Evolutionary conservation across 2,113 vertebrate species (phyloP).

Genomic region (Dendropsophus ebraccatus): DNA sequence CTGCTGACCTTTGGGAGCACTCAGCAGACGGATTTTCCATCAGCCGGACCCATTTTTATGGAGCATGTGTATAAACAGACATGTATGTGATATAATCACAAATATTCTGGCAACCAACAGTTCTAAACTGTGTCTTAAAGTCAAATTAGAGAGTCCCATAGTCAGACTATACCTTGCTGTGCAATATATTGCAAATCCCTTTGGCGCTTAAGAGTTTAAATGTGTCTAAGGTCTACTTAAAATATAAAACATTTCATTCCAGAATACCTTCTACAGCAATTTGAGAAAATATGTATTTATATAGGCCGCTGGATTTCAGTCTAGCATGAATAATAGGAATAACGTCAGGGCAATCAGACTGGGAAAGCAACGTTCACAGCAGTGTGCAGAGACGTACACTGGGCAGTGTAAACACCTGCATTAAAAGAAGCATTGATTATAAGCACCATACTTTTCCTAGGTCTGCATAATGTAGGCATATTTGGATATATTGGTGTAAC

Average conservation of each 20-base stretch:
- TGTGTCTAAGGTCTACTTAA: constrained; percentile 45
- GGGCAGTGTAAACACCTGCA: constrained; percentile 55
- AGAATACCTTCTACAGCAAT: constrained; percentile 35
- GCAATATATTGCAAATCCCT: constrained; percentile 48
- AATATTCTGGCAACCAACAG: constrained; percentile 25
- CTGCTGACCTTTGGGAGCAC: constrained; percentile 16
- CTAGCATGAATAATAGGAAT: constrained; percentile 49
- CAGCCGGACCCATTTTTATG: constrained; percentile 26
- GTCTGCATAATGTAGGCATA: not conserved
- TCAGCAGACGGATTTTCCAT: constrained; percentile 47
- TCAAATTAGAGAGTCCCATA: constrained; percentile 35
- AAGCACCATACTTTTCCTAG: not conserved
- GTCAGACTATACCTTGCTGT: constrained; percentile 14
- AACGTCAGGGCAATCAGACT: constrained; percentile 53
- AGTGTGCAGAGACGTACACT: not conserved
- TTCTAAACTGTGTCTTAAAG: constrained; percentile 12
- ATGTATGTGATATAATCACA: constrained; percentile 29
- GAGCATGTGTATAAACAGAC: constrained; percentile 34
- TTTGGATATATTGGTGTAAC: constrained; percentile 17
- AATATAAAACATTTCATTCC: constrained; percentile 43
- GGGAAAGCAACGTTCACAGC: constrained; percentile 49
- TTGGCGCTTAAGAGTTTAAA: constrained; percentile 12
- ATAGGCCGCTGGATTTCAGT: constrained; percentile 45
- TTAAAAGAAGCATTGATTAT: constrained; percentile 51
- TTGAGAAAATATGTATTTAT: constrained; percentile 46